phyloP scores from a whole-genome alignment of 64 coral and sea anemone genomes.

The Exaiptasia diaphana region DNA sequence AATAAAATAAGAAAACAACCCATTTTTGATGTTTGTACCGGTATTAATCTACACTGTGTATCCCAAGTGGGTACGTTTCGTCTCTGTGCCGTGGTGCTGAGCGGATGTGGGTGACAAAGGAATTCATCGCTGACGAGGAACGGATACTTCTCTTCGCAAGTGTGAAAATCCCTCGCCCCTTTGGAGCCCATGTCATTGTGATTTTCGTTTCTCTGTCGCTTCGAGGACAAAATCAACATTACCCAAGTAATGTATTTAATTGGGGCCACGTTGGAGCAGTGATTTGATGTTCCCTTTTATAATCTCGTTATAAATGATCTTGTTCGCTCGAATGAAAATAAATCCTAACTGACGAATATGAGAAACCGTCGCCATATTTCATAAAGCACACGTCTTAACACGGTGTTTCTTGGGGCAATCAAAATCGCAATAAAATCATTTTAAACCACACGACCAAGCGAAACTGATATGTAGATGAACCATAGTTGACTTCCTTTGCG shows the following conservation, averaged over 20 bases:
- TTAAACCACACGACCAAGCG: not conserved
- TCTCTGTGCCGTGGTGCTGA: not conserved
- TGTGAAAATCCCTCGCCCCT: not conserved
- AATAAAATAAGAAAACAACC: too few relatives aligned
- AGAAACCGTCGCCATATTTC: conserved; percentile 36
- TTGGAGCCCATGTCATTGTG: not conserved
- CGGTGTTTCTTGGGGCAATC: not conserved
- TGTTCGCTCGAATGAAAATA: too few relatives aligned
- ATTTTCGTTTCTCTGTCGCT: too few relatives aligned
- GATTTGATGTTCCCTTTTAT: too few relatives aligned
- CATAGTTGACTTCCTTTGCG: conserved; percentile 42
- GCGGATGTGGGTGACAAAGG: not conserved
- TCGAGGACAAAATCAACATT: too few relatives aligned
- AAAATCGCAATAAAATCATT: not conserved
- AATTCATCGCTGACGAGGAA: not conserved
- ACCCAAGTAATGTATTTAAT: too few relatives aligned
- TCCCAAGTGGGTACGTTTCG: not conserved
- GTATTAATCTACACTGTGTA: too few relatives aligned
- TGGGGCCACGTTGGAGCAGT: too few relatives aligned
- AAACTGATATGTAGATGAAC: not conserved
- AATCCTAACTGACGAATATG: too few relatives aligned
- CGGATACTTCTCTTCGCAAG: not conserved
- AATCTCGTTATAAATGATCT: too few relatives aligned
- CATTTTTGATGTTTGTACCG: too few relatives aligned
- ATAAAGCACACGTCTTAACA: not conserved